phyloP scores from a whole-genome alignment of 2,113 vertebrate species.

The Saguinus midas region DNA sequence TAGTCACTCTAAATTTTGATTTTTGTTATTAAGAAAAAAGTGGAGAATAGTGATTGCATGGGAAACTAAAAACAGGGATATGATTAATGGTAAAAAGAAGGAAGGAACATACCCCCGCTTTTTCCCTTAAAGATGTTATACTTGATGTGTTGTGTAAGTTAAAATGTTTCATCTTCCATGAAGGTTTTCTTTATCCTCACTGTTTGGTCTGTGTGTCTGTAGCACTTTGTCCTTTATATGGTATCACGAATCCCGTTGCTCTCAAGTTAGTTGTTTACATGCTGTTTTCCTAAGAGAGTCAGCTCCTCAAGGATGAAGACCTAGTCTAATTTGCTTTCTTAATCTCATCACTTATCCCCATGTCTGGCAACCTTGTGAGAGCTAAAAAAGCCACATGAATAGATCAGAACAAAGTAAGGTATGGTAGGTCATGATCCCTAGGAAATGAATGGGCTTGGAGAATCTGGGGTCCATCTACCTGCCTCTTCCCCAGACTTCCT shows the following conservation, averaged over 20 bases:
- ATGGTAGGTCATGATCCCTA: background rate
- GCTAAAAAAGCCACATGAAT: background rate
- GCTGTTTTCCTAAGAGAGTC: background rate
- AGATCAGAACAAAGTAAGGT: background rate
- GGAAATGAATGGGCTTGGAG: background rate
- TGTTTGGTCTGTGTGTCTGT: background rate
- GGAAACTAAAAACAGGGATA: slow-evolving; percentile 7
- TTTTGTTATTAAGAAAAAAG: slow-evolving; percentile 5
- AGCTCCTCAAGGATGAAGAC: background rate
- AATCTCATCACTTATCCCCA: background rate
- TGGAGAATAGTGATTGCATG: background rate
- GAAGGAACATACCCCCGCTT: background rate
- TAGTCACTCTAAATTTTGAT: background rate
- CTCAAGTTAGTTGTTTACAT: background rate
- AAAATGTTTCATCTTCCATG: background rate
- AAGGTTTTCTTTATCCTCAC: background rate
- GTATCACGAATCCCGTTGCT: background rate
- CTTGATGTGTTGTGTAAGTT: background rate
- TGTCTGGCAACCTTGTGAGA: background rate
- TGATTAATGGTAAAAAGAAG: background rate
- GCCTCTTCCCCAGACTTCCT: background rate
- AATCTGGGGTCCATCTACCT: background rate
- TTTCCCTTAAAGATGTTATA: background rate
- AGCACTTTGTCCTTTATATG: background rate
- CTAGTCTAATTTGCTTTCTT: background rate